Conservation (phyloP, 2,797 vertebrate genomes). For the Podarcis lilfordi region DNA sequence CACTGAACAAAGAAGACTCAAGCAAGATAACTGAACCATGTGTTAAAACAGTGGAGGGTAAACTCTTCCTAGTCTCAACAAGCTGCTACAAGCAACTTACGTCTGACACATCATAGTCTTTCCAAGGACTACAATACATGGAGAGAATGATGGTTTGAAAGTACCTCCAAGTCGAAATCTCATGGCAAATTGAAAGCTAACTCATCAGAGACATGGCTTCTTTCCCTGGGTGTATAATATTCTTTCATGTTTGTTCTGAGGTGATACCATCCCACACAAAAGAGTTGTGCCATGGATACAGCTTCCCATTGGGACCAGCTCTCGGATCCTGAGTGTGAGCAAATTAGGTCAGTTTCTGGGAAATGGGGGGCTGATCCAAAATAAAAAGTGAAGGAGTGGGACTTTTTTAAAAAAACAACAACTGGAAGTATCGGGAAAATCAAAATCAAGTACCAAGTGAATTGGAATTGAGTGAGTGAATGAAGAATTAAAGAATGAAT, state of each 20-base stretch:
- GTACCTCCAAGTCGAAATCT: not conserved
- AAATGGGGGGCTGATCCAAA: not conserved
- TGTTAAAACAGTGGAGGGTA: not conserved
- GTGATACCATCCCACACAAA: not conserved
- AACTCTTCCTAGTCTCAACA: not conserved
- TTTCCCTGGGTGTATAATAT: not conserved
- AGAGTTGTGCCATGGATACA: not conserved
- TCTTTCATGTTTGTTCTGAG: not conserved
- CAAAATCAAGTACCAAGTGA: not conserved
- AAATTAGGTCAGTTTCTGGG: not conserved
- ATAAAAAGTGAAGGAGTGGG: not conserved
- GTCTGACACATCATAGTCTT: not conserved
- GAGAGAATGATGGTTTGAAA: not conserved
- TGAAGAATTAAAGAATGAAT: not conserved
- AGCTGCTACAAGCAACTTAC: not conserved
- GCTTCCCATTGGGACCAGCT: not conserved
- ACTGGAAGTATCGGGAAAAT: not conserved
- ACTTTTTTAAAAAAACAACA: not conserved
- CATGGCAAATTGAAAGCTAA: not conserved
- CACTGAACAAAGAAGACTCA: not conserved
- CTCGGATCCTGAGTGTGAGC: not conserved
- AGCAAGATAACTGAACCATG: not conserved
- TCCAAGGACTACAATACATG: not conserved
- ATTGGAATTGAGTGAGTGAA: not conserved
- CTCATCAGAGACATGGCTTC: not conserved